Evolutionary conservation across 1,140 invertebrate species (phyloP), one percentile per base, ranked within the genome.

Genomic region (Lasioglossum albipes): DNA sequence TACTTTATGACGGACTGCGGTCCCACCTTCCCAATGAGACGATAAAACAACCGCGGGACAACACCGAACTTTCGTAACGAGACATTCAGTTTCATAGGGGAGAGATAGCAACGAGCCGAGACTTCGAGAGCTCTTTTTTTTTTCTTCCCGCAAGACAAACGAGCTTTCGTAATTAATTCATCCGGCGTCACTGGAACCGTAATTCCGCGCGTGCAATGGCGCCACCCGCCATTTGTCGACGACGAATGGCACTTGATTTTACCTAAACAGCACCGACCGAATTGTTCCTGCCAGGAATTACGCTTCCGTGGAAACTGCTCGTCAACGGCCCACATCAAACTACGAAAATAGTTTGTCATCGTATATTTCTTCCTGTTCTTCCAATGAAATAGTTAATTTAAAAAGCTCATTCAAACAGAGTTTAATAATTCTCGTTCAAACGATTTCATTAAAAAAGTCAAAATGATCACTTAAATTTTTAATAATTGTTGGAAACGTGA

Each of bases 51-150:
- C 64, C 41, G 54, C 75, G 45, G 68, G 61, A 79, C 13, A 71
- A 57, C 57, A 42, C 42, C 70, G 62, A 36, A 69, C 69, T n/a
- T 12, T 31, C 62, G 49, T 75, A 61, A 69, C 69, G 49, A 62
- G 72, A 69, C 81, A 71, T 81, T 75, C 72, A 83, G 79, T 83
- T 81, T 76, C 70, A 72, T 72, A 70, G 71, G 80, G 71, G 80
- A 68, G 80, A 84, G 82, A 70, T 31, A 45, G 42, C 66, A n/a
- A 1, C 27, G 36, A 36, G 5, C 36, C 36, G 36, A 36, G 36
- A 36, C 36, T 36, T 36, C 36, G 5, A 36, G 36, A 27, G 27
- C 27, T 36, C 5, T 36, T 5, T 45, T 62, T 72, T 49, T 77
- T 84, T 72, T 77, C 36, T 10, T 22, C 16, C 20, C 66, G 22